Conservation (phyloP, 1,140 invertebrate species). For the Drosophila seguyi region DNA sequence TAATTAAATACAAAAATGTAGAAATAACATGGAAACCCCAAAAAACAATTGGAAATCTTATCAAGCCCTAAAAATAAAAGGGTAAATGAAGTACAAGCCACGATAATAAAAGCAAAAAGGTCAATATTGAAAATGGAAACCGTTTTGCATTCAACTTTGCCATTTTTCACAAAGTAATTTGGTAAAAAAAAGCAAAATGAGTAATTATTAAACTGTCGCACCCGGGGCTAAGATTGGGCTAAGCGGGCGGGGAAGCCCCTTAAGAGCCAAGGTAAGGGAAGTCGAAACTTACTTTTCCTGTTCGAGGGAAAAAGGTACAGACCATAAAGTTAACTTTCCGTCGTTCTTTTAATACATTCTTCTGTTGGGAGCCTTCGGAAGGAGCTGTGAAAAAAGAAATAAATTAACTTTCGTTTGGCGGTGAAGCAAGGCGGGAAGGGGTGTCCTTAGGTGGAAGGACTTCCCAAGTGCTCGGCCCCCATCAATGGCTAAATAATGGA, state of each 20-base stretch:
- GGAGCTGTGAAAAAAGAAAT: conserved; percentile 25
- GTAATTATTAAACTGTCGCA: conserved; percentile 73
- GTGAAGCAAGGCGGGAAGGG: background rate
- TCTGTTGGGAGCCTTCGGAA: background rate
- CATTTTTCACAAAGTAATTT: conserved; percentile 75
- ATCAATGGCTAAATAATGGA: conserved; percentile 75
- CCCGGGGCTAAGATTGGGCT: conserved; percentile 24
- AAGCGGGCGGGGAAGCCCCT: conserved; percentile 7
- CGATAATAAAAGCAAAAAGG: conserved; percentile 20
- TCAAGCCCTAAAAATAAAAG: conserved; percentile 30
- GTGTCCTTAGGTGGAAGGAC: conserved; percentile 20
- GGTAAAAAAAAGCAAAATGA: conserved; percentile 68
- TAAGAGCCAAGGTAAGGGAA: conserved; percentile 26
- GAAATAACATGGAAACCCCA: conserved; percentile 3
- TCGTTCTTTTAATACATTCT: conserved; percentile 20
- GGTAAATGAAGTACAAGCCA: conserved; percentile 25
- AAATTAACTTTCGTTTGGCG: conserved; percentile 44
- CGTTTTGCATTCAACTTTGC: conserved; percentile 47
- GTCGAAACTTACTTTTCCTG: conserved; percentile 39
- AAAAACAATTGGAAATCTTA: conserved; percentile 39
- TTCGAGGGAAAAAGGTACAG: conserved; percentile 36
- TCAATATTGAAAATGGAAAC: conserved; percentile 27
- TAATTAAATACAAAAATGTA: conserved; percentile 25
- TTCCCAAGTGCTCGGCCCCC: conserved; percentile 12
- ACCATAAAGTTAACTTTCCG: conserved; percentile 44